A percentile compares a stretch with the other conserved stretches of the same genome.
phyloP scores from a whole-genome alignment of 2,888 invertebrate species.

The Odontomyia ornata region DNA sequence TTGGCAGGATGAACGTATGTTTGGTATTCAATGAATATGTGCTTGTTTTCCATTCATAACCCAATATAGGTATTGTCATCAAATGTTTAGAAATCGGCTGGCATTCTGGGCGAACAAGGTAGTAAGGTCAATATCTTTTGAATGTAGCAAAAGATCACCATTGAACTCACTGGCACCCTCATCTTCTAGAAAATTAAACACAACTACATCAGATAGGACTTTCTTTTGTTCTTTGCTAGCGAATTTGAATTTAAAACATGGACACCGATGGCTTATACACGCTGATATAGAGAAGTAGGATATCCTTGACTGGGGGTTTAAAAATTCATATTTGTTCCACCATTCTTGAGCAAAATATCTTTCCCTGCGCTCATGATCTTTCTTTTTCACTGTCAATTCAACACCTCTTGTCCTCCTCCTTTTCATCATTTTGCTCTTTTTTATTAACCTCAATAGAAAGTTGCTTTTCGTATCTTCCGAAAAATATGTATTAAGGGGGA shows the following conservation, averaged over 20 bases:
- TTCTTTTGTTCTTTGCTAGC: background rate
- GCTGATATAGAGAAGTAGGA: background rate
- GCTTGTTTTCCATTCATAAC: conserved; percentile 33
- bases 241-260: background rate
- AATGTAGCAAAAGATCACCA: background rate
- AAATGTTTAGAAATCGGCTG: conserved; percentile 39
- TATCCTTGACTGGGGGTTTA: conserved; percentile 21
- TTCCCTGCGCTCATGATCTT: background rate
- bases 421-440: conserved; percentile 6
- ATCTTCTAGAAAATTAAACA: background rate
- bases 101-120: background rate
- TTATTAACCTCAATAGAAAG: background rate
- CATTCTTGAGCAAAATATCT: background rate
- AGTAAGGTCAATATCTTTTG: background rate
- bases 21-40: conserved; percentile 12
- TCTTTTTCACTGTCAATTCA: background rate
- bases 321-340: conserved; percentile 36
- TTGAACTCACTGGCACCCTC: background rate
- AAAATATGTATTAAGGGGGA: background rate
- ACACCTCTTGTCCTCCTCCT: background rate
- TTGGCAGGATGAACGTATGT: background rate
- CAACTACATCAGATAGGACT: background rate
- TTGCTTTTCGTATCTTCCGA: background rate
- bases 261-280: background rate
- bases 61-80: conserved; percentile 28